Evolutionary conservation across 2,113 vertebrate genomes (phyloP), one percentile per base, ranked within the genome.

Genomic region (Pionites leucogaster): DNA sequence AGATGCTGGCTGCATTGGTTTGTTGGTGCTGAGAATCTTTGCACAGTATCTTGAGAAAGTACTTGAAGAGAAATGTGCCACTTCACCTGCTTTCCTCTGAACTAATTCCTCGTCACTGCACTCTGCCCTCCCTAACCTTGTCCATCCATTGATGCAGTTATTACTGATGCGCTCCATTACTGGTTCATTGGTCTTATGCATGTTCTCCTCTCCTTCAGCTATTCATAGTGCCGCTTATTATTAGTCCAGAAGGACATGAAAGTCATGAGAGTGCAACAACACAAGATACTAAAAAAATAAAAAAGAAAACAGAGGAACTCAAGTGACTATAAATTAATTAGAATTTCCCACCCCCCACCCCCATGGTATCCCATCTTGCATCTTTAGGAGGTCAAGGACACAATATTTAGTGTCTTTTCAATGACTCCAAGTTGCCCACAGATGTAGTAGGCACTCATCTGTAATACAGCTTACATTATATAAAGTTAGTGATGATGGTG

Each of bases 181-280:
- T 69, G 85, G 47, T 47, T 69, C 62, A 1, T 18, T 59, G 80
- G 47, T 52, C 84, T 78, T 67, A 12, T 22, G 71, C 69, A 24
- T 49, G 75, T 88, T 93, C 79, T 91, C 63, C 69, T 76, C 87
- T 65, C 87, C 78, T 83, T 87, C 82, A 70, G 78, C 82, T 88
- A 22, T 85, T 81, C 64, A 17, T 77, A 64, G 70, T 64, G 3
- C 60, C 33, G 49, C 13, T 88, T 59, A 29, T 82, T 88, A 52
- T 42, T 74, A 90, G 62, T 72, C 47, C 49, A 86, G 88, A 75
- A 88, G 81, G 85, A 86, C 55, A 8, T 49, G 39, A 35, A 68
- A 72, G 76, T 69, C 81, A 25, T 10, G 62, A 83, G 42, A 75
- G 71, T 52, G 57, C 42, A 86, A 17, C 65, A 86, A 2, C 72